Evolutionary conservation across 2,113 vertebrate genomes (phyloP), one percentile per base, ranked within the genome.

Genomic region (Alligator mississippiensis): DNA sequence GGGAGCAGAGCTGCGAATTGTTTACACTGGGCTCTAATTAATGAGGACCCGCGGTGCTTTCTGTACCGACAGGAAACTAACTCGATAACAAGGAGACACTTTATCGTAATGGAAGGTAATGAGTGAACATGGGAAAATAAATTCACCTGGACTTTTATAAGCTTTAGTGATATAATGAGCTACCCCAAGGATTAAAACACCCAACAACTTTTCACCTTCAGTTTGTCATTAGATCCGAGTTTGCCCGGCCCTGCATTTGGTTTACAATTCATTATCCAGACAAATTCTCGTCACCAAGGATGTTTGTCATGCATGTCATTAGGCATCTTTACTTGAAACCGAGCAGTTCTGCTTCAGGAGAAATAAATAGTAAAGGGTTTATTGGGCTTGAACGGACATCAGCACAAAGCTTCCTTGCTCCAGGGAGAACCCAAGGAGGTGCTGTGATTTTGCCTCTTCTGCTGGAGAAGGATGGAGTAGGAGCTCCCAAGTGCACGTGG

Each of bases 201-300:
- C 28, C 82, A 76, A 90, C 60, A 61, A 68, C 75, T 84, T 90
- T 84, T 88, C 94, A 80, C 74, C 91, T 95, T 79, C 12, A 0
- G 5, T 82, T 93, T 94, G 60, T 81, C 76, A 6, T 92, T 9
- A 70, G 77, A 18, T 58, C n/a, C 5, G 0, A 70, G 55, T 90
- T 95, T 91, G 85, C 93, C 84, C 91, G 88, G 1, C 25, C 62
- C 61, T 57, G 80, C 90, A 70, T 89, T 90, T 54, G 12, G 80
- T 90, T 90, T 91, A 25, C 87, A 87, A 89, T 94, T 97, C 89
- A 80, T 97, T 97, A 96, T 93, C 70, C 78, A 94, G 86, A n/a
- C 86, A 62, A 80, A 81, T 87, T 85, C 68, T 77, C 89, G 27
- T 81, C 89, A 77, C 80, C 14, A 86, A 54, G 55, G 82, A 70